These are phyloP conservation scores for Zophobas atratus DNA, from an alignment of 1,140 invertebrate genomes.

Conservation along the genomic window DNA sequence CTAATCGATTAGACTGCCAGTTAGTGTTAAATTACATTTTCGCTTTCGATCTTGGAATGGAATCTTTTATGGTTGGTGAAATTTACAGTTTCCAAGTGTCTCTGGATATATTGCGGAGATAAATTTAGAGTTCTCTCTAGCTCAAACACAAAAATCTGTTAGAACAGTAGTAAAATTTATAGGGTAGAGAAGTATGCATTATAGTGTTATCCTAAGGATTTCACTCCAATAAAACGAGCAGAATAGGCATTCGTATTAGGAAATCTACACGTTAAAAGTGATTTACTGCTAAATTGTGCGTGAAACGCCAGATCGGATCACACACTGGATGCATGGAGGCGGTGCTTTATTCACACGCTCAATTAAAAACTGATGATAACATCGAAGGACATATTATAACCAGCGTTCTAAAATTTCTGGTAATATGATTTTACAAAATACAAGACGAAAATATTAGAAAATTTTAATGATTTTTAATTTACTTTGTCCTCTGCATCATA, in stretches of 20 bases:
- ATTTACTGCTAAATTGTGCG: slow-evolving; percentile 40
- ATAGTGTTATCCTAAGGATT: slow-evolving; percentile 35
- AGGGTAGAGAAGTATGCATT: slow-evolving; percentile 32
- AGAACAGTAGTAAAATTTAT: slow-evolving; percentile 32
- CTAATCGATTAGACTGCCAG: slow-evolving; percentile 12
- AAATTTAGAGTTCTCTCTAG: not conserved
- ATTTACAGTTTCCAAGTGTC: slow-evolving; percentile 23
- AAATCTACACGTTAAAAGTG: slow-evolving; percentile 42
- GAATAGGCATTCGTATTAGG: slow-evolving; percentile 38
- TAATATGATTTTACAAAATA: too few relatives aligned
- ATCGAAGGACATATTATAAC: too few relatives aligned
- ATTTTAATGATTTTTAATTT: too few relatives aligned
- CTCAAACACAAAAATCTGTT: slow-evolving; percentile 31
- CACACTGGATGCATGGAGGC: slow-evolving; percentile 20
- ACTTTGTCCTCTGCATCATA: too few relatives aligned
- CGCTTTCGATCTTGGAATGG: slow-evolving; percentile 21
- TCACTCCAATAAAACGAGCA: slow-evolving; percentile 26
- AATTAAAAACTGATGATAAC: not conserved
- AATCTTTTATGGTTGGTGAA: slow-evolving; percentile 22
- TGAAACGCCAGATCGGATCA: slow-evolving; percentile 42
- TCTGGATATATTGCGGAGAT: slow-evolving; percentile 16
- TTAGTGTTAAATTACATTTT: slow-evolving; percentile 33
- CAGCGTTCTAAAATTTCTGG: too few relatives aligned
- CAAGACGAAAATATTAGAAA: too few relatives aligned
- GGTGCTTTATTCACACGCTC: slow-evolving; percentile 5